A percentile compares a stretch with the other conserved stretches of the same genome.
These are phyloP conservation scores for Papilio polyxenes DNA, from an alignment of 1,140 invertebrate genomes.

Conservation along the genomic window DNA sequence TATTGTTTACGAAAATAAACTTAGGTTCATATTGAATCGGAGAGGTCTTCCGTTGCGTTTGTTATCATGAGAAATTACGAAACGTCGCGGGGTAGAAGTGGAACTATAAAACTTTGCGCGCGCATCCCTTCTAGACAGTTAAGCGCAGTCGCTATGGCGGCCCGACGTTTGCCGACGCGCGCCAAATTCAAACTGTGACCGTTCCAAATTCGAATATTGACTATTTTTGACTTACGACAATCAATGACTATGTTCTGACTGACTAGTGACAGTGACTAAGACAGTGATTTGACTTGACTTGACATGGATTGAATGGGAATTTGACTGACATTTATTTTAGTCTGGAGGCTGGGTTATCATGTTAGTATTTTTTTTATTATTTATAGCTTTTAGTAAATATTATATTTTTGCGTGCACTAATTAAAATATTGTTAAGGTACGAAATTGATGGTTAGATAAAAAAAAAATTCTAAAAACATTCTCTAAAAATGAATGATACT, in stretches of 20 bases:
- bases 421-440: no score
- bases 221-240: slow-evolving; percentile 41
- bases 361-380: slow-evolving; percentile 48
- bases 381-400: neutral
- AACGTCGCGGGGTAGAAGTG: slow-evolving; percentile 61
- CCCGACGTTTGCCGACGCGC: slow-evolving; percentile 58
- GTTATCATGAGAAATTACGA: slow-evolving; percentile 58
- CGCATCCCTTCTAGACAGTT: slow-evolving; percentile 58
- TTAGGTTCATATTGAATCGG: slow-evolving; percentile 22
- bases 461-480: no score
- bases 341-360: slow-evolving; percentile 43
- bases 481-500: no score
- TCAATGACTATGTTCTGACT: slow-evolving; percentile 39
- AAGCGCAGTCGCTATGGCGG: slow-evolving; percentile 66
- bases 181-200: slow-evolving; percentile 69
- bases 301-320: slow-evolving; percentile 42
- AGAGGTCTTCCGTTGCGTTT: slow-evolving; percentile 42
- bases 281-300: slow-evolving; percentile 51
- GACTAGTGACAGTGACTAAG: slow-evolving; percentile 57
- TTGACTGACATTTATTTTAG: slow-evolving; percentile 29
- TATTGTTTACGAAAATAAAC: slow-evolving; percentile 24
- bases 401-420: neutral
- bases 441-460: no score
- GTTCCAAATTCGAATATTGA: slow-evolving; percentile 44
- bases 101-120: slow-evolving; percentile 66